phyloP scores from a whole-genome alignment of 2,797 vertebrate genomes.

The Pelodytes ibericus region DNA sequence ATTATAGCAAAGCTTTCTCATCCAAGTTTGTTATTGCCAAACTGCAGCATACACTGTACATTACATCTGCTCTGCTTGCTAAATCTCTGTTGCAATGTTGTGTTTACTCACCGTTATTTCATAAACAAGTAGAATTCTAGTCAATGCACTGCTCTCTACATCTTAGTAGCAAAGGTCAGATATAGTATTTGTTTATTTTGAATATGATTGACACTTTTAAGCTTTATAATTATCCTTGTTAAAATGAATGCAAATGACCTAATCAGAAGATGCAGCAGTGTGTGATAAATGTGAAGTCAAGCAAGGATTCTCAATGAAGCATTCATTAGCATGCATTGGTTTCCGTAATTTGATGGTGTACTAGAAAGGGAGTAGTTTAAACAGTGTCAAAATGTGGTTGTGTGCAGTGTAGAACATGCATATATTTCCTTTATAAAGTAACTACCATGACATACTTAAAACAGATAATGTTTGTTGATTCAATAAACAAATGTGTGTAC shows the following conservation, averaged over 20 bases:
- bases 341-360: slow-evolving; percentile 46
- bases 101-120: too few species aligned
- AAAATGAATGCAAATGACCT: slow-evolving; percentile 56
- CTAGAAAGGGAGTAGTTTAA: slow-evolving; percentile 16
- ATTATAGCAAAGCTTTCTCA: too few species aligned
- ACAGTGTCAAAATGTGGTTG: slow-evolving; percentile 16
- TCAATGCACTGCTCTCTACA: slow-evolving; percentile 7
- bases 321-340: slow-evolving; percentile 53
- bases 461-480: too few species aligned
- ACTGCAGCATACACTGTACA: too few species aligned
- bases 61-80: too few species aligned
- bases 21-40: too few species aligned
- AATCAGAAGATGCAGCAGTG: slow-evolving; percentile 53
- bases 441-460: too few species aligned
- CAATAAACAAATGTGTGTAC: too few species aligned
- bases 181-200: slow-evolving; percentile 53
- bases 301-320: slow-evolving; percentile 48
- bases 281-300: slow-evolving; percentile 57
- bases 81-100: too few species aligned
- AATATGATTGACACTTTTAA: slow-evolving; percentile 55
- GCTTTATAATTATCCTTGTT: slow-evolving; percentile 55
- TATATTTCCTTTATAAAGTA: neutral
- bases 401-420: slow-evolving; percentile 7
- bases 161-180: slow-evolving; percentile 39
- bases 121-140: slow-evolving; percentile 18